These are phyloP conservation scores for Reticulitermes speratus DNA, from an alignment of 1,140 invertebrate genomes.

Conservation along the genomic window DNA sequence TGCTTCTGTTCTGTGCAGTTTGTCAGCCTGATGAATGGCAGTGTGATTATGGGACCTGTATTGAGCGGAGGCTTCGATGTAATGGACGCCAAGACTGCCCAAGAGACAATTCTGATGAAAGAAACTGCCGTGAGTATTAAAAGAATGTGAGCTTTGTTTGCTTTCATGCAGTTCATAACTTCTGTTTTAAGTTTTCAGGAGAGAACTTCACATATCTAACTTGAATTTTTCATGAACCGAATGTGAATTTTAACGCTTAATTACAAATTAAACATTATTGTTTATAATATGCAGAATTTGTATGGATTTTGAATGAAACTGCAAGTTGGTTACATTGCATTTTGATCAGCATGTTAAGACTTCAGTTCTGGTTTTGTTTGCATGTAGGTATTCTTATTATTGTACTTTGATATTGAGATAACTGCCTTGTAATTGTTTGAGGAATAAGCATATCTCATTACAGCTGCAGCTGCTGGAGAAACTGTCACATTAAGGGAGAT, in stretches of 20 bases:
- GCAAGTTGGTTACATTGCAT: not conserved
- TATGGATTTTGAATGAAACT: no score
- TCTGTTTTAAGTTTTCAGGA: not conserved
- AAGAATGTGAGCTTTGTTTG: not conserved
- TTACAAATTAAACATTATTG: no score
- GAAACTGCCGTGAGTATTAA: slow-evolving; percentile 52
- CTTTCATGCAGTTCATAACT: not conserved
- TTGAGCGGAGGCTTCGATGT: slow-evolving; percentile 55
- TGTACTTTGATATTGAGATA: not conserved
- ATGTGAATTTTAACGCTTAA: no score
- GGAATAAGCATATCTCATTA: not conserved
- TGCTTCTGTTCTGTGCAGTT: slow-evolving; percentile 19
- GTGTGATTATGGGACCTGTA: slow-evolving; percentile 69
- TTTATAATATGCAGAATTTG: no score
- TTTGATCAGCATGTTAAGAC: not conserved
- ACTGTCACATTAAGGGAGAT: no score
- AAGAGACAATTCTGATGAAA: slow-evolving; percentile 64
- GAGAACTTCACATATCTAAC: not conserved
- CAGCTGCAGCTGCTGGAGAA: not conserved
- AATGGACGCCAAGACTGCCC: slow-evolving; percentile 65
- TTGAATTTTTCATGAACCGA: no score
- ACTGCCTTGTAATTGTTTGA: not conserved
- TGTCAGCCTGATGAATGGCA: slow-evolving; percentile 52
- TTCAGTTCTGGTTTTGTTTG: slow-evolving; percentile 1
- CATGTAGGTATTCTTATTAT: not conserved